Conservation (phyloP, 2,888 invertebrate species). For the Itoplectis maculator region DNA sequence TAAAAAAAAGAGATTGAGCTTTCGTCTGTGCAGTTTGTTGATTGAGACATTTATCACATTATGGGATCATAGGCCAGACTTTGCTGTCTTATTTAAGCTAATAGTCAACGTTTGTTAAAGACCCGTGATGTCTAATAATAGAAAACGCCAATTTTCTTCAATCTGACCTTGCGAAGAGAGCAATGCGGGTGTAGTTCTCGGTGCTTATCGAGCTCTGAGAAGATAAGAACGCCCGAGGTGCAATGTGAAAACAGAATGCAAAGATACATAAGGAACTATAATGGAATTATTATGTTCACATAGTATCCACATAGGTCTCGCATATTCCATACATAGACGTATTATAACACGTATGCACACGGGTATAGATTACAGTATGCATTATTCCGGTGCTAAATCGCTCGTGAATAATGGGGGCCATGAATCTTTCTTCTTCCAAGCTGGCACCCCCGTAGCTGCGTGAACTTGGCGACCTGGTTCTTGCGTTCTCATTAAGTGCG, state of each 20-base stretch:
- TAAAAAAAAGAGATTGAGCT: neutral
- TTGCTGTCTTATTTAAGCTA: neutral
- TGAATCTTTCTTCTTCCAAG: constrained; percentile 71
- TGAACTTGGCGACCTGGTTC: constrained; percentile 42
- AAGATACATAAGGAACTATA: constrained; percentile 1
- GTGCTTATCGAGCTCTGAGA: constrained; percentile 5
- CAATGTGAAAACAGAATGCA: neutral
- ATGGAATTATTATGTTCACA: constrained; percentile 32
- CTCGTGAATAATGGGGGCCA: constrained; percentile 77
- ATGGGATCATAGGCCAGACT: neutral
- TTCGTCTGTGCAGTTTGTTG: neutral
- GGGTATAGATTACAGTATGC: constrained; percentile 72
- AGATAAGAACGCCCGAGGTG: constrained; percentile 11
- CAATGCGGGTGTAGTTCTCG: neutral
- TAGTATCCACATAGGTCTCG: constrained; percentile 13
- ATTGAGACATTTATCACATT: neutral
- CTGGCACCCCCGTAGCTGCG: constrained; percentile 33
- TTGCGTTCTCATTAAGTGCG: constrained; percentile 35
- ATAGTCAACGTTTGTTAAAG: neutral
- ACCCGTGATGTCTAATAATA: neutral
- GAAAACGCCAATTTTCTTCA: neutral
- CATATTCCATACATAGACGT: constrained; percentile 19
- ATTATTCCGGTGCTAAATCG: constrained; percentile 78
- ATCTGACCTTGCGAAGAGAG: neutral
- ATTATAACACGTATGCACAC: constrained; percentile 8